Percentiles rank a stretch among this genome's conserved stretches.
phyloP scores from a whole-genome alignment of 2,888 invertebrate genomes.

The Ametastegia equiseti region DNA sequence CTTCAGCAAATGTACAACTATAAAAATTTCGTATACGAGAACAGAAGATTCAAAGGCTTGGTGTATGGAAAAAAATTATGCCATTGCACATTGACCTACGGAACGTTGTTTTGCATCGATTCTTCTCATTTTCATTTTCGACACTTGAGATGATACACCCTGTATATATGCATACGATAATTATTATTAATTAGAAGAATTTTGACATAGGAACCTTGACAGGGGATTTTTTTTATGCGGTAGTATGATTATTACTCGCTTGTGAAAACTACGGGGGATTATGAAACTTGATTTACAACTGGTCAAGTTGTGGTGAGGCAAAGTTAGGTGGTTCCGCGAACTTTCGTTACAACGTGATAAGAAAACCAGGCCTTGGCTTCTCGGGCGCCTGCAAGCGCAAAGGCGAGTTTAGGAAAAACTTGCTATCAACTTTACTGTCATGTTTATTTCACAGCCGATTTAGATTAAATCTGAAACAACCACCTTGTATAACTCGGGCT shows the following conservation, averaged over 20 bases:
- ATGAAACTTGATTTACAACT: slow-evolving; percentile 30
- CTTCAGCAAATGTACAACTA: too few relatives aligned
- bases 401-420: slow-evolving; percentile 23
- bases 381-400: background rate
- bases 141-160: too few relatives aligned
- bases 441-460: slow-evolving; percentile 39
- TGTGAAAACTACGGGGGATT: background rate
- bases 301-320: slow-evolving; percentile 1
- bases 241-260: background rate
- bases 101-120: too few relatives aligned
- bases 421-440: slow-evolving; percentile 14
- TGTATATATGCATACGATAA: background rate
- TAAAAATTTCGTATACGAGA: too few relatives aligned
- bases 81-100: too few relatives aligned
- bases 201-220: background rate
- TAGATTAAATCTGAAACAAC: slow-evolving; percentile 28
- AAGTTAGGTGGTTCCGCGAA: slow-evolving; percentile 19
- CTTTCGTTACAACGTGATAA: slow-evolving; percentile 14
- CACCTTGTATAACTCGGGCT: background rate
- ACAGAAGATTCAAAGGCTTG: too few relatives aligned
- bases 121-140: too few relatives aligned
- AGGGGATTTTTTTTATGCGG: background rate
- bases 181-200: slow-evolving; percentile 11
- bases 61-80: too few relatives aligned
- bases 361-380: background rate